These are phyloP conservation scores for Vanessa cardui DNA, from an alignment of 2,888 invertebrate species.

Conservation along the genomic window DNA sequence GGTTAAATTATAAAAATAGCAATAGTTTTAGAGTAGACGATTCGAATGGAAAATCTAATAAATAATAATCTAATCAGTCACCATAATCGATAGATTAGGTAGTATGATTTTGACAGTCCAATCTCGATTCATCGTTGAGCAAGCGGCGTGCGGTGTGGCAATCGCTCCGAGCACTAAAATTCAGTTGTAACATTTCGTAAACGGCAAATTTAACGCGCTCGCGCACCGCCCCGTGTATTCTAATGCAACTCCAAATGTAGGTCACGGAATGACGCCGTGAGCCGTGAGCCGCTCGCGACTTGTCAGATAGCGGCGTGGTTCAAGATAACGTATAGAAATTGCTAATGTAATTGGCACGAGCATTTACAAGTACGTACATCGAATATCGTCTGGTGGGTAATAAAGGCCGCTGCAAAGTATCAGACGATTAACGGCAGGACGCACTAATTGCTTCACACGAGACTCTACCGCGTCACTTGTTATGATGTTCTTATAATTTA, in stretches of 20 bases:
- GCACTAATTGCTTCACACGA: slow-evolving; percentile 36
- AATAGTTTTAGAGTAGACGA: not conserved
- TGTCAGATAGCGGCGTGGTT: slow-evolving; percentile 50
- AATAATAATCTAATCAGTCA: slow-evolving; percentile 35
- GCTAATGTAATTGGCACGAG: slow-evolving; percentile 36
- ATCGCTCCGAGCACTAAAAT: slow-evolving; percentile 74
- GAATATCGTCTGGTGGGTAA: slow-evolving; percentile 24
- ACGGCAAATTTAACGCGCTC: slow-evolving; percentile 77
- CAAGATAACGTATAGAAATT: slow-evolving; percentile 44
- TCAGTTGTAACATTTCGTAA: slow-evolving; percentile 80
- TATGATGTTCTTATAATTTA: slow-evolving; percentile 14
- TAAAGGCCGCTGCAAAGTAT: slow-evolving; percentile 21
- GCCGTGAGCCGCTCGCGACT: slow-evolving; percentile 47
- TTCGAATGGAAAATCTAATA: not conserved
- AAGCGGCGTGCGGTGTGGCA: slow-evolving; percentile 69
- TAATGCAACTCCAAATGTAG: slow-evolving; percentile 78
- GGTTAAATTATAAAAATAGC: not conserved
- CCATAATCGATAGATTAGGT: slow-evolving; percentile 47
- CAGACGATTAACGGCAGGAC: slow-evolving; percentile 30
- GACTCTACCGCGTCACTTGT: slow-evolving; percentile 26
- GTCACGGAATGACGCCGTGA: slow-evolving; percentile 64
- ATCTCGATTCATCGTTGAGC: slow-evolving; percentile 71
- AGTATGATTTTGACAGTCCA: slow-evolving; percentile 60
- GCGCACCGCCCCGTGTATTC: slow-evolving; percentile 75
- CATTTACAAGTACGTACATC: slow-evolving; percentile 30